Evolutionary conservation across 2,113 vertebrate genomes (phyloP).

Genomic region (Sceloporus undulatus): DNA sequence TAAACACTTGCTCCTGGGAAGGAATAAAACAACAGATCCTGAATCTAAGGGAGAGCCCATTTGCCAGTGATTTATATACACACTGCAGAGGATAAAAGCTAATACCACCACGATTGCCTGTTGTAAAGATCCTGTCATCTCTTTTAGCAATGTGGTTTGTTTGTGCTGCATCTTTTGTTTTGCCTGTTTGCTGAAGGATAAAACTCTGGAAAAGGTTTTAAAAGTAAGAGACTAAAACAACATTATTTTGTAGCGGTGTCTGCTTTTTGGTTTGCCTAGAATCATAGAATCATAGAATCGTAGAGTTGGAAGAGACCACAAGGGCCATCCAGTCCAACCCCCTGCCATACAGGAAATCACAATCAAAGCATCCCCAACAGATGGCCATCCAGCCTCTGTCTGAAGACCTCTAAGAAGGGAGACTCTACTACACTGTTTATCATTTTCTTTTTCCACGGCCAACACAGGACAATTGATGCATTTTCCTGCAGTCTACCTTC

Average conservation of each 20-base stretch:
- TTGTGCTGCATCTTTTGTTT: not conserved
- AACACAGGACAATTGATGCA: constrained; percentile 14
- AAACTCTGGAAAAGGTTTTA: constrained; percentile 46
- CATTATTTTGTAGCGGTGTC: constrained; percentile 1
- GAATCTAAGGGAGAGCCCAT: constrained; percentile 59
- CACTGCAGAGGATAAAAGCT: constrained; percentile 62
- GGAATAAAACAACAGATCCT: constrained; percentile 54
- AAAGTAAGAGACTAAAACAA: constrained; percentile 42
- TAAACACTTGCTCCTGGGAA: constrained; percentile 54
- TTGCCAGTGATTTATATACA: constrained; percentile 68
- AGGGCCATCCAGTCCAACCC: too few relatives aligned
- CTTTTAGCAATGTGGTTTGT: constrained; percentile 48
- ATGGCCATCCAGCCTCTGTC: too few relatives aligned
- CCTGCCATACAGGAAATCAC: too few relatives aligned
- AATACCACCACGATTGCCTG: constrained; percentile 51
- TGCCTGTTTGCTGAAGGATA: constrained; percentile 36
- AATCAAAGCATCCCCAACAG: too few relatives aligned
- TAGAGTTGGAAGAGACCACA: too few relatives aligned
- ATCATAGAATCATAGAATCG: too few relatives aligned
- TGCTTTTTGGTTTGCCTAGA: not conserved
- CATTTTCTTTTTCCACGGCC: constrained; percentile 33
- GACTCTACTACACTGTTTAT: not conserved
- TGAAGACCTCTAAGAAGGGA: too few relatives aligned
- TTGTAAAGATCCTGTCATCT: constrained; percentile 58
- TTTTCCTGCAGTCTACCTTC: constrained; percentile 6